Base-by-base conservation (phyloP, 1,140 invertebrate species). In the Argopecten irradians region DNA sequence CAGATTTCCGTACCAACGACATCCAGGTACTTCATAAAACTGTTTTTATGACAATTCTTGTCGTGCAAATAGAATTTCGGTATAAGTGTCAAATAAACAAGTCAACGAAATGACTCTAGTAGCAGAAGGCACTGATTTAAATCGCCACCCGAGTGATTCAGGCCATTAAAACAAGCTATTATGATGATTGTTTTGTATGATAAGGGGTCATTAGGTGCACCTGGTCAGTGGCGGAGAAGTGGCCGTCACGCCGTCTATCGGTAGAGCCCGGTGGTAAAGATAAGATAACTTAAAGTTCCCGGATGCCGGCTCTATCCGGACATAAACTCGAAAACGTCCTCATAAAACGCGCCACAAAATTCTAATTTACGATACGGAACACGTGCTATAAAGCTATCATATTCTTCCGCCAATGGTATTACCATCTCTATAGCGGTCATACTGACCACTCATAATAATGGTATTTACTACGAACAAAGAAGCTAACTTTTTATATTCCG, bases 341-440 rank as follows among this genome's bases (percentile, higher is more conserved):
- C 5, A 71, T 71, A 71, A 71, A 71, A 71, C 55, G 5, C 55
- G 55, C 55, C 55, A 71, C 55, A 71, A 71, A 71, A 71, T 22
- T 71, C 55, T 71, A 28, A 71, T 71, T 71, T 71, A 71, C 55
- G 55, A 71, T n/a, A 28, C 55, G 55, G 55, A 71, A 71, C 55
- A 71, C 55, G 55, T 71, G 55, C 55, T 71, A 71, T 71, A 71
- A 71, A 71, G n/a, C 55, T 71, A 71, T 71, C 55, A 71, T 71
- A 71, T 28, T n/a, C 22, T 71, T 71, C 55, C 13, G 55, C 55
- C 55, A 71, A 28, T 71, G 55, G 28, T 71, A 71, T 71, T 71
- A 71, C 55, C 55, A 71, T 8, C 55, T 71, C 55, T 5, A 71
- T 71, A 71, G 55, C 22, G 55, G 55, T 71, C 55, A 71, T 5